A percentile compares a stretch with the other conserved stretches of the same genome.
These are phyloP conservation scores for Andrena praecox DNA, from an alignment of 2,888 invertebrate genomes.

Conservation along the genomic window DNA sequence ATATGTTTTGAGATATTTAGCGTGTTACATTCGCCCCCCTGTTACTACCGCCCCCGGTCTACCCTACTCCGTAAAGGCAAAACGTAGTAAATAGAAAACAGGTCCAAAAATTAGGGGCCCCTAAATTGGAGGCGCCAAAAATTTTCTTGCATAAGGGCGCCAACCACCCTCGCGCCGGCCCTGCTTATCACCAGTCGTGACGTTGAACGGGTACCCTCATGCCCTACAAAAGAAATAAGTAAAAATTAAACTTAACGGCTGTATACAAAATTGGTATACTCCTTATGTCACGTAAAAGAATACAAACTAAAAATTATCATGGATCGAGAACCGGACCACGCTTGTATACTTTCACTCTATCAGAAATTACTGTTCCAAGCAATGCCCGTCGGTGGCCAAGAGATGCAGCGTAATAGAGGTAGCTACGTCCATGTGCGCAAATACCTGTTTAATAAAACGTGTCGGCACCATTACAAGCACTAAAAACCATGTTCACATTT, in stretches of 20 bases:
- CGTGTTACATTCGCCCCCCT: no score
- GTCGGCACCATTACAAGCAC: neutral
- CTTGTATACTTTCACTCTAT: constrained; percentile 48
- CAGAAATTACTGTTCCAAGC: neutral
- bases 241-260: neutral
- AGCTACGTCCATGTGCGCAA: constrained; percentile 60
- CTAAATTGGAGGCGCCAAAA: no score
- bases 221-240: constrained; percentile 51
- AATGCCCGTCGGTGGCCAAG: constrained; percentile 48
- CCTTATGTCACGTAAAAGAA: neutral
- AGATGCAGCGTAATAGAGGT: constrained; percentile 58
- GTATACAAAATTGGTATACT: no score
- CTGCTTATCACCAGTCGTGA: constrained; percentile 29
- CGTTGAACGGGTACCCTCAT: constrained; percentile 34
- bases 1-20: no score
- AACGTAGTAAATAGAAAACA: no score
- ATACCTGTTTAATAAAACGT: constrained; percentile 23
- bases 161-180: no score
- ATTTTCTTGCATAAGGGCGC: no score
- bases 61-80: no score
- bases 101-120: no score
- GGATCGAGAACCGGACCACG: constrained; percentile 53
- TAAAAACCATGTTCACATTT: neutral
- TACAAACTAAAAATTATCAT: constrained; percentile 35
- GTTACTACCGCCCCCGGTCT: no score